Percentiles rank a stretch among this genome's conserved stretches.
These are phyloP conservation scores for Lepeophtheirus salmonis DNA, from an alignment of 1,140 invertebrate species.

Conservation along the genomic window DNA sequence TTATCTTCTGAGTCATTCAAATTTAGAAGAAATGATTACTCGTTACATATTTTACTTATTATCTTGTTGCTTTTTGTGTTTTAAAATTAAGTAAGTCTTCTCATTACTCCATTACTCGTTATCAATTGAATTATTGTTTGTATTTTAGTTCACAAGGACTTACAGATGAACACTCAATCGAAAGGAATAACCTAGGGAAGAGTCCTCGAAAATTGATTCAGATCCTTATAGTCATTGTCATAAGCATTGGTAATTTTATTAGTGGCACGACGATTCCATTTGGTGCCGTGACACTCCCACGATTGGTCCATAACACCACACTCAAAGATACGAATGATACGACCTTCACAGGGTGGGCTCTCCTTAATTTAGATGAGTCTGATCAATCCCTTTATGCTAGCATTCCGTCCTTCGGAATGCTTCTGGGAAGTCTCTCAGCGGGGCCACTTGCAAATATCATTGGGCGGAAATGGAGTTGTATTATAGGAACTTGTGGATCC, in stretches of 20 bases:
- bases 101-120: too few relatives aligned
- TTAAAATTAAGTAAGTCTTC: too few relatives aligned
- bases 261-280: background rate
- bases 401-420: conserved; percentile 12
- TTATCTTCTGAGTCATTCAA: too few relatives aligned
- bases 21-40: too few relatives aligned
- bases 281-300: background rate
- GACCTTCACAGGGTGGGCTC: background rate
- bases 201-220: too few relatives aligned
- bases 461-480: conserved; percentile 7
- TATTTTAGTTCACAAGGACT: too few relatives aligned
- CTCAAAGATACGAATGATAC: background rate
- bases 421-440: conserved; percentile 3
- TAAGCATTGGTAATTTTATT: background rate
- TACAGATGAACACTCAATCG: too few relatives aligned
- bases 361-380: background rate
- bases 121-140: too few relatives aligned
- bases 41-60: too few relatives aligned
- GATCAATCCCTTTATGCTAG: conserved; percentile 7
- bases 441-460: conserved; percentile 9
- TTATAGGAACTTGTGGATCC: conserved; percentile 8
- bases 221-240: background rate
- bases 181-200: too few relatives aligned
- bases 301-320: too few relatives aligned
- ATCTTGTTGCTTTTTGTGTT: too few relatives aligned